These are phyloP conservation scores for Xiphophorus birchmanni DNA, from an alignment of 2,797 vertebrate species.

Conservation along the genomic window DNA sequence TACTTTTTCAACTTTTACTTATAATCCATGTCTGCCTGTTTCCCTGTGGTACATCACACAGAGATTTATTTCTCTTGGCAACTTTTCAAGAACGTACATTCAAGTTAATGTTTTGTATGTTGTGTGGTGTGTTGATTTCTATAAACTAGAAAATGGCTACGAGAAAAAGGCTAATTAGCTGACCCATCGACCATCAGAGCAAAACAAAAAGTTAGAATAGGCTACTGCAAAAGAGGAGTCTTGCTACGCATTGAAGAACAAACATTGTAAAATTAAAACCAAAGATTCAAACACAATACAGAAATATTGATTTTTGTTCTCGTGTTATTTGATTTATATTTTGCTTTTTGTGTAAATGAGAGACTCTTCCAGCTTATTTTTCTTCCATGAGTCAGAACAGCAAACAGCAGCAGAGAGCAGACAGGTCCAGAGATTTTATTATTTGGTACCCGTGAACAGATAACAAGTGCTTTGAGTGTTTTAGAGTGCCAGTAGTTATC, in stretches of 20 bases:
- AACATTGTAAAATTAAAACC: background rate
- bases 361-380: background rate
- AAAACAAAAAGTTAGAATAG: no score
- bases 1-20: no score
- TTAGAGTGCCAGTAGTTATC: slow-evolving; percentile 72
- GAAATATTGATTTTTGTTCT: background rate
- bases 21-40: no score
- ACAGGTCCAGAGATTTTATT: slow-evolving; percentile 77
- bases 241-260: background rate
- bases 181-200: no score
- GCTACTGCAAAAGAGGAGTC: background rate
- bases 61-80: no score
- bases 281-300: background rate
- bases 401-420: slow-evolving; percentile 32
- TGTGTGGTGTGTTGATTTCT: no score
- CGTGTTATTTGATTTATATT: background rate
- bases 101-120: no score
- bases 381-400: background rate
- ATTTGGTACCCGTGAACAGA: slow-evolving; percentile 78
- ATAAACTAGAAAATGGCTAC: no score
- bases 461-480: slow-evolving; percentile 75
- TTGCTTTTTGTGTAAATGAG: background rate
- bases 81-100: no score
- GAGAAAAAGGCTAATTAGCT: no score
- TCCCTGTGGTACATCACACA: no score